Evolutionary conservation across 2,797 vertebrate genomes (phyloP), one percentile per base, ranked within the genome.

Genomic region (Myotis vivesi): DNA sequence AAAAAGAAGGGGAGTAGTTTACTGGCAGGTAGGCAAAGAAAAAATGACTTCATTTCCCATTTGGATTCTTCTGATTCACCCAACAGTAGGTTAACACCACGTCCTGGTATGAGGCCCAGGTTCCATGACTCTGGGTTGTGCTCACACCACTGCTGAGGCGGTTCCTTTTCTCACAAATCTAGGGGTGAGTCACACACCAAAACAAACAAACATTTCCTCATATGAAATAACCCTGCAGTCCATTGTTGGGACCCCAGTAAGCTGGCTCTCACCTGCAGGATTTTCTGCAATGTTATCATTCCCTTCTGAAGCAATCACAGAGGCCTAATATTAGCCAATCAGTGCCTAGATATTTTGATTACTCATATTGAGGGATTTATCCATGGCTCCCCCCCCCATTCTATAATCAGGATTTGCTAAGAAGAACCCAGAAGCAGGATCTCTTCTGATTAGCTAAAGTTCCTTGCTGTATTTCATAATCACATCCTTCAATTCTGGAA

Each of bases 191-290:
- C 71, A 93, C 41, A 77, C 11, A 87, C 83, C 46, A 87, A 91
- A 92, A 94, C 81, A 91, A 87, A 87, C 79, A 92, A 92, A 68
- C 49, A 92, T 91, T 93, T 96, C 91, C 71, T 94, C 82, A 77
- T 79, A 51, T 83, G 64, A 79, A 83, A 23, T 87, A 94, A 87
- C 44, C 53, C 38, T 62, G 8, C 81, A 80, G 41, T 71, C 17
- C 30, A 7, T 41, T 90, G 51, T 46, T 87, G 66, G 28, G 46
- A 87, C 20, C 36, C n/a, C 46, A 51, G 62, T 64, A 41, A 30
- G 16, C 13, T 64, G 44, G 9, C 46, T 96, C 51, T 75, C 80
- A 59, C 11, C 4, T 33, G 19, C 25, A 46, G 22, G n/a, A 46
- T 89, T 81, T 86, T 7, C 36, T 89, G 6, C 69, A 85, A n/a